Base-by-base conservation (phyloP, 2,888 invertebrate species). In the Drosophila meridiana region DNA sequence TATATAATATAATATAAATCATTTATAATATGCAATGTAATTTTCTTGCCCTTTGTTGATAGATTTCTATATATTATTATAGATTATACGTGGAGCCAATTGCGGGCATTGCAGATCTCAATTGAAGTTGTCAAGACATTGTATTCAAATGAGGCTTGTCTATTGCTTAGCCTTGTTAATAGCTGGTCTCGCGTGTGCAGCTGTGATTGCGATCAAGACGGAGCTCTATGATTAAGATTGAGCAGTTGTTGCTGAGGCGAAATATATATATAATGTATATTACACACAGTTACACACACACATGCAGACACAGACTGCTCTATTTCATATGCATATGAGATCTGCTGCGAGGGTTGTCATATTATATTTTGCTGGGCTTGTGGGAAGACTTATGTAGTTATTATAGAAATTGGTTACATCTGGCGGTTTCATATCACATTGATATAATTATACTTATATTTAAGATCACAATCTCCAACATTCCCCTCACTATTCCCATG, bases 61-160 rank as follows among this genome's bases (percentile, higher is more conserved):
- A 11, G 14, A 9, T n/a, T 11, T 48, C 3, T n/a, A 20, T 40
- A 47, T 47, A 28, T 36, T 26, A 30, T 32, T 34, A 28, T 47
- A 47, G 20, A 43, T 11, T 28, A 47, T 53, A 61, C 32, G 20
- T 70, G 71, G 73, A 73, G 66, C 48, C 67, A 72, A 75, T 82
- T 71, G 64, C 82, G 66, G 9, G 30, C 36, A 60, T 43, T 75
- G 70, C 45, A 57, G 66, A 78, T 57, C 42, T 58, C 63, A 62
- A 52, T 58, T 71, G 70, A 43, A 67, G 67, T 57, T 71, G 58
- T 40, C 45, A 58, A 61, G 81, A 76, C 66, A 85, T 89, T 85
- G 89, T 85, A 89, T 85, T 67, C 66, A 89, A 89, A 85, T 85
- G 61, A 69, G 57, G 42, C 56, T 60, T 66, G 38, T 52, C 68